These are phyloP conservation scores for Anabas testudineus DNA, from an alignment of 2,797 vertebrate genomes.

Conservation along the genomic window DNA sequence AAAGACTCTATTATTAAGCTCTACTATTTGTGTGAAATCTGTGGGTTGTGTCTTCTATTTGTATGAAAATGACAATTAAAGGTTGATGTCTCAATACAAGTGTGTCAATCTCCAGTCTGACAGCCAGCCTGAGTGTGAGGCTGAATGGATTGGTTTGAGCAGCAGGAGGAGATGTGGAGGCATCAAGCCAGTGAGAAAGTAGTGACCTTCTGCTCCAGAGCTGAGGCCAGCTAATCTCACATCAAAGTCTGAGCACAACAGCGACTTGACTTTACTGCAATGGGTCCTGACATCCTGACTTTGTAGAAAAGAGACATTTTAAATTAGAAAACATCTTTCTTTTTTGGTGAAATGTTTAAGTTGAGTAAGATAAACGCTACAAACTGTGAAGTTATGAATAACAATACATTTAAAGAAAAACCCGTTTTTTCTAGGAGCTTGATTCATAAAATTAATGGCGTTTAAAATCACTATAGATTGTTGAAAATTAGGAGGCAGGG, in stretches of 20 bases:
- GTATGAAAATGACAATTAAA: slow-evolving; percentile 60
- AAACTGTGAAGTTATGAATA: slow-evolving; percentile 3
- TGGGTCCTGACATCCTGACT: slow-evolving; percentile 25
- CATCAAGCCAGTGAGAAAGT: slow-evolving; percentile 56
- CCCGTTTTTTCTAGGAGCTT: too few relatives aligned
- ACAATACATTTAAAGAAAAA: not conserved
- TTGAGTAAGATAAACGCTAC: slow-evolving; percentile 1
- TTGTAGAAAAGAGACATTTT: slow-evolving; percentile 36
- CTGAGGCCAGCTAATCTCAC: slow-evolving; percentile 76
- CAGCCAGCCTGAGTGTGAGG: slow-evolving; percentile 44
- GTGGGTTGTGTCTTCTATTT: slow-evolving; percentile 4
- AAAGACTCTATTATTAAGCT: too few relatives aligned
- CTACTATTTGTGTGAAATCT: not conserved
- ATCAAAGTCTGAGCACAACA: slow-evolving; percentile 66
- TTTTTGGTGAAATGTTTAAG: slow-evolving; percentile 40
- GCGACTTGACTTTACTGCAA: slow-evolving; percentile 53
- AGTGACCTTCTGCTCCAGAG: slow-evolving; percentile 69
- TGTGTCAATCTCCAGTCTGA: slow-evolving; percentile 29
- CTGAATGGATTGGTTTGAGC: slow-evolving; percentile 53
- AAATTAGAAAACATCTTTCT: slow-evolving; percentile 28
- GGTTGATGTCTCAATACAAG: slow-evolving; percentile 59
- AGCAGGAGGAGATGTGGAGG: slow-evolving; percentile 44
- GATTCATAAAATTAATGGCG: too few relatives aligned
- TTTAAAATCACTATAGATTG: too few relatives aligned
- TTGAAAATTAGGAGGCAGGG: too few relatives aligned